Evolutionary conservation across 2,797 vertebrate genomes (phyloP).

Genomic region (Sitta carolinensis): DNA sequence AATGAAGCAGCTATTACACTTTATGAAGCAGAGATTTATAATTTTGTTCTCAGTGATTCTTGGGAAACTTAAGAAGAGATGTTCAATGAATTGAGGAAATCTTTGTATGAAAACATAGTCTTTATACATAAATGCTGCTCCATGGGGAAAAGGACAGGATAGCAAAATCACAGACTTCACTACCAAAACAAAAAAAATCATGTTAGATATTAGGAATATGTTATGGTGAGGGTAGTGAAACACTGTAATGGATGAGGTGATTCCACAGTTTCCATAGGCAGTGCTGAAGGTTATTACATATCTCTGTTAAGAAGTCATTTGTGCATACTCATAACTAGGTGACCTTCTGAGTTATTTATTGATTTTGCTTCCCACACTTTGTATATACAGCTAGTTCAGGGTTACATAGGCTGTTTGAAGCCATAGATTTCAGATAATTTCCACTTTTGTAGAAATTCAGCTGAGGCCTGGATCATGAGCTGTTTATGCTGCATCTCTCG

Average conservation of each 20-base stretch:
- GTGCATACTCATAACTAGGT: neutral
- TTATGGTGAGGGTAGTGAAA: neutral
- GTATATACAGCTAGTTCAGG: neutral
- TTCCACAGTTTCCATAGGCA: neutral
- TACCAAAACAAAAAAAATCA: neutral
- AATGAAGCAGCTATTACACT: conserved; percentile 42
- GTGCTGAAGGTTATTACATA: neutral
- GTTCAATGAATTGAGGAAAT: neutral
- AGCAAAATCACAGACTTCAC: neutral
- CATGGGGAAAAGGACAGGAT: neutral
- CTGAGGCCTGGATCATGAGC: neutral
- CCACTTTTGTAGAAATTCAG: neutral
- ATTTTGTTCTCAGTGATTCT: neutral
- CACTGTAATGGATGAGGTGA: neutral
- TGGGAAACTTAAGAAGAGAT: neutral
- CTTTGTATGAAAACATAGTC: neutral
- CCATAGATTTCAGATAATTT: neutral
- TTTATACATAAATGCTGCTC: neutral
- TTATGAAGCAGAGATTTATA: conserved; percentile 27
- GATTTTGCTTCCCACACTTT: neutral
- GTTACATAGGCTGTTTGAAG: neutral
- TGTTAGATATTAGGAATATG: neutral
- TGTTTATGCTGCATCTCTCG: neutral
- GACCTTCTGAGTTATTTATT: neutral
- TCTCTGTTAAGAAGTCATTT: neutral